Evolutionary conservation across 2,888 invertebrate genomes (phyloP).

Genomic region (Caenorhabditis macrosperma): DNA sequence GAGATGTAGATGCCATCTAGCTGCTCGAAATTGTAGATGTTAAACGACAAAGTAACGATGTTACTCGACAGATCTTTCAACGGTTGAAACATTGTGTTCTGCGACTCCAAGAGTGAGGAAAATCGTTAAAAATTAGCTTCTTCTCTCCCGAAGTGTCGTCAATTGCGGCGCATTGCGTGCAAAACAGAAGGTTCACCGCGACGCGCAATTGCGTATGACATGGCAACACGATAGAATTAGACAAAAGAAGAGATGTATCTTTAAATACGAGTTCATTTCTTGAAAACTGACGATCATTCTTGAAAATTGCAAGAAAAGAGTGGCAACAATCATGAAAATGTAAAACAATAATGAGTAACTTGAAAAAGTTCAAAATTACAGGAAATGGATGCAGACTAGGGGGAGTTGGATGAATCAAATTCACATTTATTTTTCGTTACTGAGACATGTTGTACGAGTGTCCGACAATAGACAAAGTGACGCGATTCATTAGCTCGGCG

Average conservation of each 20-base stretch:
- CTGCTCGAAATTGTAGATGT: constrained; percentile 36
- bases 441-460: background rate
- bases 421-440: no score
- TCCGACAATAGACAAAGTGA: constrained; percentile 18
- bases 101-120: background rate
- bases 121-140: background rate
- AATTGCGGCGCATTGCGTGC: constrained; percentile 1
- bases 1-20: constrained; percentile 41
- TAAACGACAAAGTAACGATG: constrained; percentile 28
- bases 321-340: background rate
- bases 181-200: background rate
- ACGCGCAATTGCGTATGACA: background rate
- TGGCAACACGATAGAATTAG: background rate
- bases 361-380: background rate
- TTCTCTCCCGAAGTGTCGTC: constrained; percentile 1
- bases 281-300: no score
- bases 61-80: constrained; percentile 34
- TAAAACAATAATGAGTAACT: background rate
- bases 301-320: no score
- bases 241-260: background rate
- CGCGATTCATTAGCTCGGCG: constrained; percentile 16
- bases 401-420: no score
- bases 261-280: no score
- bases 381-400: background rate
- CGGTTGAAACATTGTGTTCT: constrained; percentile 30